Conservation (phyloP, 2,888 invertebrate genomes). For the Acronicta leporina region DNA sequence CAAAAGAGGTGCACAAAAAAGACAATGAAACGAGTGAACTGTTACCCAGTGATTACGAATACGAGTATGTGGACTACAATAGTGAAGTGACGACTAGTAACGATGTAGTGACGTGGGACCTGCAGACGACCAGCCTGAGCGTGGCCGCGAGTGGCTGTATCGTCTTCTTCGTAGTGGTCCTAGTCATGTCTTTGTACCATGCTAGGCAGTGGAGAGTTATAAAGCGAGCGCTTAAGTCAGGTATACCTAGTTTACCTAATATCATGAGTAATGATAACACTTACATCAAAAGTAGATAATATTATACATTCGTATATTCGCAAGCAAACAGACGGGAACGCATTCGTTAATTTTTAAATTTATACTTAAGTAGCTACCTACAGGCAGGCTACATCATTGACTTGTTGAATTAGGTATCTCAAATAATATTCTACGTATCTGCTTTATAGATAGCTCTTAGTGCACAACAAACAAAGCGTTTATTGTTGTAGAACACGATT, state of each 20-base stretch:
- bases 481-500: slow-evolving; percentile 43
- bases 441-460: neutral
- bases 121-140: slow-evolving; percentile 92
- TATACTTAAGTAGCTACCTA: neutral
- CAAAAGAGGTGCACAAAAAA: slow-evolving; percentile 62
- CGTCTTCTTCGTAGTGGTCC: slow-evolving; percentile 93
- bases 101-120: slow-evolving; percentile 90
- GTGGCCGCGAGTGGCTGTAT: slow-evolving; percentile 93
- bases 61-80: slow-evolving; percentile 81
- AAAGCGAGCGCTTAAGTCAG: slow-evolving; percentile 93
- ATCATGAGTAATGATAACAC: neutral
- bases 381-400: neutral
- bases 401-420: neutral
- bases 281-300: too few relatives aligned
- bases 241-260: slow-evolving; percentile 82
- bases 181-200: slow-evolving; percentile 93
- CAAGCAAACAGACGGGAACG: neutral
- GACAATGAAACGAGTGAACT: slow-evolving; percentile 70
- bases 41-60: slow-evolving; percentile 77
- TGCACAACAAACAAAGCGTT: slow-evolving; percentile 45
- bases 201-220: slow-evolving; percentile 94
- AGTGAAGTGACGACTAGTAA: slow-evolving; percentile 78
- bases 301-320: too few relatives aligned
- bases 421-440: neutral
- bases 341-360: neutral